Conservation (phyloP, 2,888 invertebrate species). For the Scrobipalpa atriplicella region DNA sequence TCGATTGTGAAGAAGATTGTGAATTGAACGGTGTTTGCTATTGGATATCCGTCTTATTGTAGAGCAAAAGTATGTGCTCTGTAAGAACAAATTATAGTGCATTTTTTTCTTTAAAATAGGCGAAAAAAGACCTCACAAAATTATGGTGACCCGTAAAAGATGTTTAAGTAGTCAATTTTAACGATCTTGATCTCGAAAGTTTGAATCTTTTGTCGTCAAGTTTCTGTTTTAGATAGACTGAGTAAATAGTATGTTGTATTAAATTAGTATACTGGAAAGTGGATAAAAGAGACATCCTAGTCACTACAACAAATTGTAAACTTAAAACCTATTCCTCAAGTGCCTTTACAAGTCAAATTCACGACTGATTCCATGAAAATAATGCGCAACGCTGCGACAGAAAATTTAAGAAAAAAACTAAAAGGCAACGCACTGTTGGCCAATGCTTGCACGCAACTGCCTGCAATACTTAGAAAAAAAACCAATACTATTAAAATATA, state of each 20-base stretch:
- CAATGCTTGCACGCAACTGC: constrained; percentile 62
- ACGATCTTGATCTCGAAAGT: too few species aligned
- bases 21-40: neutral
- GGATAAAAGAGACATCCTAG: neutral
- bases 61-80: neutral
- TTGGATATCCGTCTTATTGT: neutral
- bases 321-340: neutral
- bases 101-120: too few species aligned
- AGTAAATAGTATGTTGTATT: too few species aligned
- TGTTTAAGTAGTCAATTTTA: too few species aligned
- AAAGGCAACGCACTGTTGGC: constrained; percentile 60
- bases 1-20: constrained; percentile 17
- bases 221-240: too few species aligned
- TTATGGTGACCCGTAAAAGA: too few species aligned
- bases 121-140: too few species aligned
- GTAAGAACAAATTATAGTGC: too few species aligned
- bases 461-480: constrained; percentile 54
- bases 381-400: constrained; percentile 21
- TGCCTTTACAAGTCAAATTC: constrained; percentile 3
- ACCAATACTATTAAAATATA: constrained; percentile 64
- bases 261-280: neutral
- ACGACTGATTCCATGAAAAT: constrained; percentile 18
- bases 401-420: constrained; percentile 20
- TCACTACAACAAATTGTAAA: neutral
- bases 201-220: too few species aligned